A percentile compares a stretch with the other conserved stretches of the same genome.
phyloP scores from a whole-genome alignment of 1,140 invertebrate species.

The Drosophila neocordata region DNA sequence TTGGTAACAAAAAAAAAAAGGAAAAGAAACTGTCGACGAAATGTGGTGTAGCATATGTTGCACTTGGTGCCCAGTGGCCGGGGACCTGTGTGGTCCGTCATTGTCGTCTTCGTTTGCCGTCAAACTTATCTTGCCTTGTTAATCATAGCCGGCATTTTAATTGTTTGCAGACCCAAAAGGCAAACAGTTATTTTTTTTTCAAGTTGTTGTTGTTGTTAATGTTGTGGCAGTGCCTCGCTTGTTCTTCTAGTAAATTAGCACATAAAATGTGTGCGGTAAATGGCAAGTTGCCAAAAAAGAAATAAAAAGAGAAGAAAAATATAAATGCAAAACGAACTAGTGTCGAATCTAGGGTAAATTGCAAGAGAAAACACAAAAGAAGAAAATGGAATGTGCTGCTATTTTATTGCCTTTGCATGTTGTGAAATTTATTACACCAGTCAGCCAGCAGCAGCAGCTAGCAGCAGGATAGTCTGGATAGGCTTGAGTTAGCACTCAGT shows the following conservation, averaged over 20 bases:
- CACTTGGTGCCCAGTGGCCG: slow-evolving; percentile 16
- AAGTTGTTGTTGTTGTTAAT: slow-evolving; percentile 45
- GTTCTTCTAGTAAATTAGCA: slow-evolving; percentile 54
- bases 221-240: not conserved
- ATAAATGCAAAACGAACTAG: slow-evolving; percentile 42
- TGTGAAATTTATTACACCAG: slow-evolving; percentile 59
- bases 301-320: slow-evolving; percentile 15
- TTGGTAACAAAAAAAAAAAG: slow-evolving; percentile 56
- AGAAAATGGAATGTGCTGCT: slow-evolving; percentile 61
- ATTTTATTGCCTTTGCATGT: slow-evolving; percentile 78
- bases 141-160: slow-evolving; percentile 72
- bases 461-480: slow-evolving; percentile 33
- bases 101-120: slow-evolving; percentile 29
- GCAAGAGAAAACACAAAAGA: slow-evolving; percentile 52
- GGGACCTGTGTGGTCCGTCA: slow-evolving; percentile 62
- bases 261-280: slow-evolving; percentile 49
- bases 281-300: slow-evolving; percentile 69
- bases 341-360: slow-evolving; percentile 72
- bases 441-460: slow-evolving; percentile 16
- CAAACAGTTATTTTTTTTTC: slow-evolving; percentile 66
- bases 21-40: slow-evolving; percentile 38
- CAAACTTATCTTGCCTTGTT: slow-evolving; percentile 71
- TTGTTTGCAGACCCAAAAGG: slow-evolving; percentile 59
- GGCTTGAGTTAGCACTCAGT: slow-evolving; percentile 38
- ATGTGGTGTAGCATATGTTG: slow-evolving; percentile 71